Conservation (phyloP, 2,113 vertebrate genomes). For the Forbesichthys papilliferus region DNA sequence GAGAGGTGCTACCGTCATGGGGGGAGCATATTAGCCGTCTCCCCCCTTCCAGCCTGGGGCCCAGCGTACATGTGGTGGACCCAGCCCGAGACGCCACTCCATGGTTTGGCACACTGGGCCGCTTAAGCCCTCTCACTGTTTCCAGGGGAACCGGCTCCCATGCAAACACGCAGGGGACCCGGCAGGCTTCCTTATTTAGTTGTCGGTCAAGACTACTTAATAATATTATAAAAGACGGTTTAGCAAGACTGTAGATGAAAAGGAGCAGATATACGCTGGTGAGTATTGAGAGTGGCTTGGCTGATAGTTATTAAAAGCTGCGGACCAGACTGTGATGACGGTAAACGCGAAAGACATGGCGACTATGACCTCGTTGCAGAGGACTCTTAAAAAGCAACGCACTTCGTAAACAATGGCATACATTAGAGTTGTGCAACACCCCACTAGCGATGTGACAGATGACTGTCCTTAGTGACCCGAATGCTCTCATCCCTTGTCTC, state of each 20-base stretch:
- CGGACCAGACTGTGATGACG: constrained; percentile 25
- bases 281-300: constrained; percentile 38
- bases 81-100: constrained; percentile 71
- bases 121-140: constrained; percentile 64
- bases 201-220: constrained; percentile 75
- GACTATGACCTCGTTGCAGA: constrained; percentile 19
- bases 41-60: constrained; percentile 60
- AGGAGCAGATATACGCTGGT: constrained; percentile 59
- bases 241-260: constrained; percentile 50
- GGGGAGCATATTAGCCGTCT: constrained; percentile 38
- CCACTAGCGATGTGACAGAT: neutral
- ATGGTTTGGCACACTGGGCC: constrained; percentile 68
- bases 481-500: constrained; percentile 61
- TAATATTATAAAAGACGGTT: constrained; percentile 75
- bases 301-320: constrained; percentile 34
- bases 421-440: constrained; percentile 5
- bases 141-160: constrained; percentile 77
- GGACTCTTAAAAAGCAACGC: constrained; percentile 35
- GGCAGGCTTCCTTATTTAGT: constrained; percentile 72
- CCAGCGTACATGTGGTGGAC: constrained; percentile 75
- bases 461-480: constrained; percentile 56
- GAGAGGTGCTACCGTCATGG: constrained; percentile 40
- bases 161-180: constrained; percentile 73
- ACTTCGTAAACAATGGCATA: constrained; percentile 44
- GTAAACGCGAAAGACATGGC: constrained; percentile 24